Conservation (phyloP, 2,888 invertebrate genomes). For the Leptura quadrifasciata region DNA sequence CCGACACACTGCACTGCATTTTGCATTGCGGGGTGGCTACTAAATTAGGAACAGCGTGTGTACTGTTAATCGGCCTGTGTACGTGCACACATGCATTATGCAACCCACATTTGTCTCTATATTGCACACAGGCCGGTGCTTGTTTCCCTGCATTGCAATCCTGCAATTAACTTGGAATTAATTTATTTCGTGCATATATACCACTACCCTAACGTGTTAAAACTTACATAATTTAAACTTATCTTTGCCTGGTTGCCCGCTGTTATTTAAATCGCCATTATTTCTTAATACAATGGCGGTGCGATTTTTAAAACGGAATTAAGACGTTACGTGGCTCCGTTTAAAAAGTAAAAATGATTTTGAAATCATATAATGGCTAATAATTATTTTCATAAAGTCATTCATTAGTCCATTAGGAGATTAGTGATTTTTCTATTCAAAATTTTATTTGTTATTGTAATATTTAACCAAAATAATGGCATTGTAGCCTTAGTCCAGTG, state of each 20-base stretch:
- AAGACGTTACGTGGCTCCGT: not conserved
- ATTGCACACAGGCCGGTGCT: slow-evolving; percentile 46
- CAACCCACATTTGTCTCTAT: slow-evolving; percentile 54
- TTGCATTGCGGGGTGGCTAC: slow-evolving; percentile 35
- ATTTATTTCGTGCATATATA: slow-evolving; percentile 45
- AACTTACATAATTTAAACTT: slow-evolving; percentile 48
- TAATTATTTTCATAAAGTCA: too few relatives aligned
- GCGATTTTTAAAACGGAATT: not conserved
- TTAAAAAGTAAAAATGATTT: not conserved
- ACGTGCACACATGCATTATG: slow-evolving; percentile 57
- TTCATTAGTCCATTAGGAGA: too few relatives aligned
- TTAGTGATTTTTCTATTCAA: too few relatives aligned
- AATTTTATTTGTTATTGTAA: too few relatives aligned
- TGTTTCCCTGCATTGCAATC: slow-evolving; percentile 21
- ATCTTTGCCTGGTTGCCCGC: slow-evolving; percentile 35
- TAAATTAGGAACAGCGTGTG: slow-evolving; percentile 44
- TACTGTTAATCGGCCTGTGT: slow-evolving; percentile 40
- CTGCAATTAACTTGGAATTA: slow-evolving; percentile 47
- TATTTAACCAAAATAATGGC: too few relatives aligned
- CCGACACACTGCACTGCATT: slow-evolving; percentile 38
- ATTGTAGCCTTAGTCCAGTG: too few relatives aligned
- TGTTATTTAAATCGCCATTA: slow-evolving; percentile 43
- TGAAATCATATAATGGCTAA: too few relatives aligned
- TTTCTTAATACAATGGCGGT: not conserved
- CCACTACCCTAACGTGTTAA: slow-evolving; percentile 42